Percentiles rank a stretch among this genome's conserved stretches.
Evolutionary conservation across 1,140 invertebrate genomes (phyloP).

Genomic region (Anastatus disparis): DNA sequence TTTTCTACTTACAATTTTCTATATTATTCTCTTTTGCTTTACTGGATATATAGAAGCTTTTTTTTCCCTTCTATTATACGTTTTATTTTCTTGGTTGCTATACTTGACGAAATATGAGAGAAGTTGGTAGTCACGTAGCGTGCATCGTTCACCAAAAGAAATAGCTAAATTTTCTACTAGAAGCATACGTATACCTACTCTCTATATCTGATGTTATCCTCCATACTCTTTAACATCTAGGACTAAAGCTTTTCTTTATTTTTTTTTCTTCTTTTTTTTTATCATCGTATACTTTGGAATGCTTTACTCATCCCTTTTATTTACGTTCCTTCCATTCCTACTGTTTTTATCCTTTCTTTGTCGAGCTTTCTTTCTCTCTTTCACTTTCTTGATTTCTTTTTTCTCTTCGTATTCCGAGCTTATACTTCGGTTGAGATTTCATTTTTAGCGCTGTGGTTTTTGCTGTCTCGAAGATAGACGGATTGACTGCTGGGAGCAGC

Average conservation of each 20-base stretch:
- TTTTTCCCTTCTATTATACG: too few species aligned
- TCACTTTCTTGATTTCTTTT: too few species aligned
- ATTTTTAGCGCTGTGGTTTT: too few species aligned
- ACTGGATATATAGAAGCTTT: too few species aligned
- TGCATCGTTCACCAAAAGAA: conserved; percentile 52
- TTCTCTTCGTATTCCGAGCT: background rate
- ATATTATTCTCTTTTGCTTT: too few species aligned
- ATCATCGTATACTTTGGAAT: background rate
- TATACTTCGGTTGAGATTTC: background rate
- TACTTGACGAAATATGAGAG: conserved; percentile 49
- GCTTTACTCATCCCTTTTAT: too few species aligned
- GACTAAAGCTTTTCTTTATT: too few species aligned
- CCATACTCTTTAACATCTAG: background rate
- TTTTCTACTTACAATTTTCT: too few species aligned
- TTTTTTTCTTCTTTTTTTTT: background rate
- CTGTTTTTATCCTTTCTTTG: background rate
- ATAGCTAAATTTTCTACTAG: conserved; percentile 48
- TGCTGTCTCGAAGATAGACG: too few species aligned
- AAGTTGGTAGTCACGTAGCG: conserved; percentile 54
- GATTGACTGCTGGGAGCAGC: too few species aligned
- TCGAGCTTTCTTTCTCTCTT: background rate
- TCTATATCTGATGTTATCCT: conserved; percentile 7
- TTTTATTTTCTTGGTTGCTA: too few species aligned
- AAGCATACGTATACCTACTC: conserved; percentile 37
- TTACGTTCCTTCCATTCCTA: background rate